Evolutionary conservation across 2,113 vertebrate genomes (phyloP), one percentile per base, ranked within the genome.

Genomic region (Sterrhoptilus dennistouni): DNA sequence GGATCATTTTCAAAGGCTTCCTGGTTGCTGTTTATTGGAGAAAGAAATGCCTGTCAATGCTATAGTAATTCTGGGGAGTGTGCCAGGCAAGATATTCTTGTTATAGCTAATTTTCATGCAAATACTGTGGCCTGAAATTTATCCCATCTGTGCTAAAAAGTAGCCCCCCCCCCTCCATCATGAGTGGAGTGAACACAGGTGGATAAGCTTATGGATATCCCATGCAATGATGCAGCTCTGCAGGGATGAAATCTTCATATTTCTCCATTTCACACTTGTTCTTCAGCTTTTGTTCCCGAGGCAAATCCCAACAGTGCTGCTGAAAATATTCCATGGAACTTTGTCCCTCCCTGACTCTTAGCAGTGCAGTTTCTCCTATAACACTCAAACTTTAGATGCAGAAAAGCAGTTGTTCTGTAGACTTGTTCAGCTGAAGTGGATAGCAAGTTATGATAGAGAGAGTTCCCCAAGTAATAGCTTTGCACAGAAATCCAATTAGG

Each of bases 11-110:
- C 35, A 71, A 35, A 89, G 65, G 12, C 29, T 75, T 94, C 44
- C 21, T 66, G 3, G 11, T 65, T 72, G 54, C 59, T 93, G 25
- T 52, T 44, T 87, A 53, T 68, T 79, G 87, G 78, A 89, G 90
- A 95, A 91, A 94, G 78, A 94, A 95, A 81, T 91, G 56, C 44
- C 35, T 84, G 19, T 23, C 52, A 81, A 1, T 77, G 27, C 38
- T 74, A 7, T 29, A 42, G 1, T n/a, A 65, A 57, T 80, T 69
- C 2, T 33, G 18, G 9, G 11, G 25, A 66, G 18, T 22, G 19
- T 89, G 10, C 42, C 21, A 35, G 71, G 42, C 64, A 91, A 87
- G 81, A 52, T 84, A 42, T 33, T 91, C 38, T 78, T 70, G 15
- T n/a, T 88, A 12, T 8, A n/a, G 24, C n/a, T 61, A 45, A 66